A percentile compares a stretch with the other conserved stretches of the same genome.
phyloP scores from a whole-genome alignment of 2,797 vertebrate species.

The Phaenicophaeus curvirostris region DNA sequence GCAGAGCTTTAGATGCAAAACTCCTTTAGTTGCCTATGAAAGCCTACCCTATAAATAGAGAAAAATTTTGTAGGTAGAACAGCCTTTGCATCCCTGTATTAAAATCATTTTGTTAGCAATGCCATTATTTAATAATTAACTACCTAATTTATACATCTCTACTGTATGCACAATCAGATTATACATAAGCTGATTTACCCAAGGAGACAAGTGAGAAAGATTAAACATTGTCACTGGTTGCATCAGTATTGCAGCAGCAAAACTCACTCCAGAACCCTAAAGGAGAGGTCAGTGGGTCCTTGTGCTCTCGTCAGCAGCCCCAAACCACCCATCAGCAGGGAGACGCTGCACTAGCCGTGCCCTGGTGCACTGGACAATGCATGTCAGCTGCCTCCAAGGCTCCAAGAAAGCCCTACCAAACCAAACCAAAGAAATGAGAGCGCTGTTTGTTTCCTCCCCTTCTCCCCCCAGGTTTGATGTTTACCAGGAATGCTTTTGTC shows the following conservation, averaged over 20 bases:
- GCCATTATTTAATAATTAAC: not conserved
- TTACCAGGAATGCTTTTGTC: conserved; percentile 3
- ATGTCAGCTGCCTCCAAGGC: not conserved
- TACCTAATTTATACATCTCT: not conserved
- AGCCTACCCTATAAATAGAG: not conserved
- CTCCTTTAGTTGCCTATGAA: not conserved
- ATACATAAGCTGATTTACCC: conserved; percentile 12
- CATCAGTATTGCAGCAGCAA: not conserved
- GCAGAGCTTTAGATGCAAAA: not conserved
- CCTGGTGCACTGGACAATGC: not conserved
- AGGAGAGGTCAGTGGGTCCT: not conserved
- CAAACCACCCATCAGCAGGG: rapidly evolving
- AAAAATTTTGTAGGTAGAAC: not conserved
- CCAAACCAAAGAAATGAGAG: not conserved
- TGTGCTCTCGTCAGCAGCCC: not conserved
- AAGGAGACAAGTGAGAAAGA: not conserved
- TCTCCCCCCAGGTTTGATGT: not conserved
- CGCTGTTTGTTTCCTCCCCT: not conserved
- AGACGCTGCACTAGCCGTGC: rapidly evolving
- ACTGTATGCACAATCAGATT: conserved; percentile 26
- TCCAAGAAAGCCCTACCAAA: not conserved
- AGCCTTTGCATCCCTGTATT: not conserved
- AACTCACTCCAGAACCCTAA: not conserved
- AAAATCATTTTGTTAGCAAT: not conserved
- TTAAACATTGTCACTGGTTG: not conserved